Base-by-base conservation (phyloP, 1,140 invertebrate species). In the Pteromalus puparum region DNA sequence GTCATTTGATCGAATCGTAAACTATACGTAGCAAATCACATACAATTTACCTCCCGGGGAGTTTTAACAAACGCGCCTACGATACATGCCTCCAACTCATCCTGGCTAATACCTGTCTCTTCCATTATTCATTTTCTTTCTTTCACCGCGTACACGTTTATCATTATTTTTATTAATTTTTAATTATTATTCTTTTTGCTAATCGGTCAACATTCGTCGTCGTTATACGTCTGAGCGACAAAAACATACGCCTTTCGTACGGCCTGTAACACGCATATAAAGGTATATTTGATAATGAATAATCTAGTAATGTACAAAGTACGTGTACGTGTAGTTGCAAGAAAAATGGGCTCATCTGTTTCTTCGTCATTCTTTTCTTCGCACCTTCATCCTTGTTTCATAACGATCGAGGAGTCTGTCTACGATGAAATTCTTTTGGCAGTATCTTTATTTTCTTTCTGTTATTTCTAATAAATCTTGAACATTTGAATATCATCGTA, bases 281-380 rank as follows among this genome's bases (percentile, higher is more conserved):
- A 85, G 83, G 77, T 85, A 76, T 85, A 81, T 85, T 81, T 75
- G 48, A 80, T 80, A 85, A 85, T 81, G 83, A 85, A 85, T 81
- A 85, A 70, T 80, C 83, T 85, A 81, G 28, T 81, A 85, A 85
- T 85, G 72, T 85, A 85, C 78, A 81, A 81, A 76, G 53, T 53
- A 18, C 53, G 77, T 80, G 77, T 74, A 74, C 38, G 30, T 80
- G 77, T 74, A 42, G 6, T 79, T 48, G 77, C 53, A 46, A 65
- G 76, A 74, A 79, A 65, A 70, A 28, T n/a, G 77, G 79, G 68
- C 81, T 65, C 73, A 74, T 82, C 70, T 42, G 67, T 83, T 72
- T 83, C 46, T 83, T 76, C 76, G 46, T 82, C 53, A 6, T 61
- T 61, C 48, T 77, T 67, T 68, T 84, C 30, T 82, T 21, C 61